phyloP scores from a whole-genome alignment of 2,113 vertebrate genomes.

The Suricata suricatta region DNA sequence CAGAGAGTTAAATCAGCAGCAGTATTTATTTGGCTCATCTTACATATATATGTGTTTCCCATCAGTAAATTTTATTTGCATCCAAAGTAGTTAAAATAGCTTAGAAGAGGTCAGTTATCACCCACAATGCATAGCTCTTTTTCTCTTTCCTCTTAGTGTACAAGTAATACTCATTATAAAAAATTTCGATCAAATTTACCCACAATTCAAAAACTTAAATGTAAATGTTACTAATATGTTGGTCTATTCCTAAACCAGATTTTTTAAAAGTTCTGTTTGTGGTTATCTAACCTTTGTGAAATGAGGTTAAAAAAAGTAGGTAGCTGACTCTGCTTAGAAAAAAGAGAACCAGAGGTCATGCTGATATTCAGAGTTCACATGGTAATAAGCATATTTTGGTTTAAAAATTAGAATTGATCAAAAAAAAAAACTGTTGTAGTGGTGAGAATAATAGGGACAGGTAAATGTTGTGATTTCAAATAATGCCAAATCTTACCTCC shows the following conservation, averaged over 20 bases:
- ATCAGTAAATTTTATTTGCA: not conserved
- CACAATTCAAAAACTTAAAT: not conserved
- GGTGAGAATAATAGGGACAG: not conserved
- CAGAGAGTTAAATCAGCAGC: not conserved
- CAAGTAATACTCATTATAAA: not conserved
- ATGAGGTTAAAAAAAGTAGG: conserved; percentile 22
- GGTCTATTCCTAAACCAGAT: not conserved
- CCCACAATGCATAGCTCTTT: not conserved
- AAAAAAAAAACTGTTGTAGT: not conserved
- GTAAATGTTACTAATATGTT: not conserved
- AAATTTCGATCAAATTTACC: not conserved
- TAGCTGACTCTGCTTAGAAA: not conserved
- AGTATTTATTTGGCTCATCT: not conserved
- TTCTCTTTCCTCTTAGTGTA: not conserved
- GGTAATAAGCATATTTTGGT: not conserved
- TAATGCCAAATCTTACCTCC: not conserved
- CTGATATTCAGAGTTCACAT: not conserved
- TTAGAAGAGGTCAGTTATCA: not conserved
- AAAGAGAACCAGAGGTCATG: not conserved
- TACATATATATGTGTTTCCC: not conserved
- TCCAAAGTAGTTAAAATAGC: conserved; percentile 42
- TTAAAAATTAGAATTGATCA: not conserved
- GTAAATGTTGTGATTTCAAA: conserved; percentile 4
- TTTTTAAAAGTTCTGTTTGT: not conserved
- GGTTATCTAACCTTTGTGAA: conserved; percentile 32